Conservation (phyloP, 2,888 invertebrate species). For the Polyommatus iphigenia region DNA sequence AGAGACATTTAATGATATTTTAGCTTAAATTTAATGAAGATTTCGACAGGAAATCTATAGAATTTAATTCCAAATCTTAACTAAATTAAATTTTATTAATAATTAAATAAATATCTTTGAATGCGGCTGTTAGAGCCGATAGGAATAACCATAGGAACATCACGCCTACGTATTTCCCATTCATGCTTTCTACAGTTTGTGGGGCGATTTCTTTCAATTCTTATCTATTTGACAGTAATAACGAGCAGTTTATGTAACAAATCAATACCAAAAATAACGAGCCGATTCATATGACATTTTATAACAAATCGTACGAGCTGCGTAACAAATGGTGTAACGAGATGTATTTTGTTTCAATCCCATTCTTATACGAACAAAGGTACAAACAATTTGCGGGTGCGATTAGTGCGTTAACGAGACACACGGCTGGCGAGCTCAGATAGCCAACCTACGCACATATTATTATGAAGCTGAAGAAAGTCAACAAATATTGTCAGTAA, state of each 20-base stretch:
- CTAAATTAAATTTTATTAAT: background rate
- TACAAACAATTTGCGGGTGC: constrained; percentile 64
- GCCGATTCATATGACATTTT: constrained; percentile 27
- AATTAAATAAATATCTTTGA: too few species aligned
- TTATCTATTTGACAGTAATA: constrained; percentile 3
- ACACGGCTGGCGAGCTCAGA: background rate
- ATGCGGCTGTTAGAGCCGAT: background rate
- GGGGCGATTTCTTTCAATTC: constrained; percentile 9
- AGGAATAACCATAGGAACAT: background rate
- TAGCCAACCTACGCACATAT: background rate
- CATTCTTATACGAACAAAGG: constrained; percentile 62
- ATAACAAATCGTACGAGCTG: constrained; percentile 40
- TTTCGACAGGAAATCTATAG: background rate
- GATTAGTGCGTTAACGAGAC: constrained; percentile 49
- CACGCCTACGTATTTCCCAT: background rate
- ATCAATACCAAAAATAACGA: constrained; percentile 18
- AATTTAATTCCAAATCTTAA: background rate
- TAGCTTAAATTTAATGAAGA: background rate
- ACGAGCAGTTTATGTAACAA: constrained; percentile 26
- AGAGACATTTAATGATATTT: too few species aligned
- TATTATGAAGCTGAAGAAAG: too few species aligned
- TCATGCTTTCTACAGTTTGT: constrained; percentile 7
- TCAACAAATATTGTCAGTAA: background rate
- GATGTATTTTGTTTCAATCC: constrained; percentile 63
- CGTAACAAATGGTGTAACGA: constrained; percentile 69